Base-by-base conservation (phyloP, 2,113 vertebrate genomes). In the Archocentrus centrarchus region DNA sequence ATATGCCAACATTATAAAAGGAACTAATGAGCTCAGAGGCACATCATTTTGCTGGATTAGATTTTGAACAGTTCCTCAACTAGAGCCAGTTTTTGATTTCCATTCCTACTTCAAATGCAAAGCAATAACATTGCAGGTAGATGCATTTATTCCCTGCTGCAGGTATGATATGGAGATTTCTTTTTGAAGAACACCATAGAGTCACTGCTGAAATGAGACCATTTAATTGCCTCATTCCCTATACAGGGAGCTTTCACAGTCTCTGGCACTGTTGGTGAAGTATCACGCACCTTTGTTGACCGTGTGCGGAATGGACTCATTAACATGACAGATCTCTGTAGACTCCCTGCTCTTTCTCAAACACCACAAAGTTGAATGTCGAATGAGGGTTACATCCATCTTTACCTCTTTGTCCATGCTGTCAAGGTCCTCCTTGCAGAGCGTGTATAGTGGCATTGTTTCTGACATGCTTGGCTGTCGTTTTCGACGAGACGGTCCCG, bases 321-420 rank as follows among this genome's bases (percentile, higher is more conserved):
- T 73, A 53, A 44, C 37, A 47, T 35, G 11, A 66, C 3, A 58
- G 18, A 75, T 50, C 30, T 55, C 59, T 55, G 68, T 32, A 55
- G 11, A 73, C 27, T 35, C 27, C 47, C 55, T n/a, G 41, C 58
- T n/a, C 11, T 55, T 24, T 18, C n/a, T 20, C 47, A 60, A 55
- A 61, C 10, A 1, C 44, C 27, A 32, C 17, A 11, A 73, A 44
- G 27, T 73, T 4, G 47, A 73, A 32, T 32, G 17, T 24, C 32
- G 6, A 73, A 55, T 2, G 4, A 39, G 3, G 5, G 44, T 75
- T 66, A 37, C 2, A 10, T 55, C 30, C 3, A 0, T 58, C 24
- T 90, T 97, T 91, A 99, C 98, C 97, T 99, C 98, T 94, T 94
- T 98, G 93, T 99, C 98, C 98, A 99, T 99, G 95, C 98, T 99